Evolutionary conservation across 2,888 invertebrate genomes (phyloP), one percentile per base, ranked within the genome.

Genomic region (Drosophila mettleri): DNA sequence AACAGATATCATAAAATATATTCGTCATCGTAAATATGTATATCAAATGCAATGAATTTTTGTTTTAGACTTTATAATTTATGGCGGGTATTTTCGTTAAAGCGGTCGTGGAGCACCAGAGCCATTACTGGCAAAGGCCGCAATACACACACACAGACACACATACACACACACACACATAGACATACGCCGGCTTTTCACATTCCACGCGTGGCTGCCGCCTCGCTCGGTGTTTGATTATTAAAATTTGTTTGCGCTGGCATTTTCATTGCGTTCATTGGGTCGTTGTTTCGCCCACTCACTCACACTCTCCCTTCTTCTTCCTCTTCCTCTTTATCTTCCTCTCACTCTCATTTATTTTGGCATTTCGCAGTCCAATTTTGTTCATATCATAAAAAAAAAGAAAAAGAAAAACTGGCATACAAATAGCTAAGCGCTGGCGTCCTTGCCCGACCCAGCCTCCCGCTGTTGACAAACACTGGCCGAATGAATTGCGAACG

Each of bases 231-330:
- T 71, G 75, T 80, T 80, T 85, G 86, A 80, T 83, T 83, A 83
- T 83, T 85, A 82, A 82, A 82, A 78, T 82, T 78, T 85, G 80
- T 83, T 68, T 72, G 83, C 80, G 65, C 73, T 74, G 83, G 86
- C 80, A 75, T 80, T 85, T 83, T 85, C 85, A 83, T 78, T 71
- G 83, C 82, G 86, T 69, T 82, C 75, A 78, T 77, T 67, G 77
- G 80, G 66, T 73, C 82, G 77, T 85, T 69, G 73, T 72, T 66
- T 65, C 46, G 64, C 49, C 20, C 57, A 45, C 60, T 57, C 45
- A 29, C 45, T 6, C 29, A n/a, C n/a, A n/a, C n/a, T n/a, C n/a
- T n/a, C n/a, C n/a, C n/a, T n/a, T 29, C 9, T 38, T 3, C 12
- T 6, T 9, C 2, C 29, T 1, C 51, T 16, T 20, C 41, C 49